These are phyloP conservation scores for Scomberomorus guttatus DNA, from an alignment of 2,797 vertebrate species.

Conservation along the genomic window DNA sequence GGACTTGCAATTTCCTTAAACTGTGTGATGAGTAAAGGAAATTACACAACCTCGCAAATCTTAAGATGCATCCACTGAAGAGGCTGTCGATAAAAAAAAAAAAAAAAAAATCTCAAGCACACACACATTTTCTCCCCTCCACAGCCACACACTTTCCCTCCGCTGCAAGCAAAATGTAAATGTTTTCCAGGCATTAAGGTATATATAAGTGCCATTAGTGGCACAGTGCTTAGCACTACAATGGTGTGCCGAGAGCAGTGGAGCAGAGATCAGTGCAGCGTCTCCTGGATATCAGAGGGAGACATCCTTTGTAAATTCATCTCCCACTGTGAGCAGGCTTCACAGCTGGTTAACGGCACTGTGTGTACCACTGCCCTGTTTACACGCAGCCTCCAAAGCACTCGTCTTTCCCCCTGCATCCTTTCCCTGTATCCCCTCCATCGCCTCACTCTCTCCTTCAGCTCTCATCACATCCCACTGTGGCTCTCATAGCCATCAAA, in stretches of 20 bases:
- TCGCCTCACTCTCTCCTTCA: slow-evolving; percentile 42
- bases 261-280: slow-evolving; percentile 84
- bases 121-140: slow-evolving; percentile 11
- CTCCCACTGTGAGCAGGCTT: slow-evolving; percentile 86
- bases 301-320: slow-evolving; percentile 87
- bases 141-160: slow-evolving; percentile 48
- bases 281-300: slow-evolving; percentile 86
- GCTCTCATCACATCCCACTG: slow-evolving; percentile 56
- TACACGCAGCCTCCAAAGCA: slow-evolving; percentile 80
- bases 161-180: slow-evolving; percentile 79
- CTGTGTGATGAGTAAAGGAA: slow-evolving; percentile 71
- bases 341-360: slow-evolving; percentile 87
- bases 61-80: slow-evolving; percentile 55
- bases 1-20: slow-evolving; percentile 74
- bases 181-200: slow-evolving; percentile 80
- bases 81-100: slow-evolving; percentile 62
- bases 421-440: slow-evolving; percentile 57
- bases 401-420: slow-evolving; percentile 62
- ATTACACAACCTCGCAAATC: slow-evolving; percentile 73
- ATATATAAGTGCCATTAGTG: slow-evolving; percentile 81
- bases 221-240: slow-evolving; percentile 83
- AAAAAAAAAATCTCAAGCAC: slow-evolving; percentile 17
- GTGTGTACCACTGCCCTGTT: slow-evolving; percentile 84
- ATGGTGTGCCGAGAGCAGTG: slow-evolving; percentile 80
- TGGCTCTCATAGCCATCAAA: slow-evolving; percentile 61